phyloP scores from a whole-genome alignment of 1,140 invertebrate genomes.

The Trichonephila clavipes region DNA sequence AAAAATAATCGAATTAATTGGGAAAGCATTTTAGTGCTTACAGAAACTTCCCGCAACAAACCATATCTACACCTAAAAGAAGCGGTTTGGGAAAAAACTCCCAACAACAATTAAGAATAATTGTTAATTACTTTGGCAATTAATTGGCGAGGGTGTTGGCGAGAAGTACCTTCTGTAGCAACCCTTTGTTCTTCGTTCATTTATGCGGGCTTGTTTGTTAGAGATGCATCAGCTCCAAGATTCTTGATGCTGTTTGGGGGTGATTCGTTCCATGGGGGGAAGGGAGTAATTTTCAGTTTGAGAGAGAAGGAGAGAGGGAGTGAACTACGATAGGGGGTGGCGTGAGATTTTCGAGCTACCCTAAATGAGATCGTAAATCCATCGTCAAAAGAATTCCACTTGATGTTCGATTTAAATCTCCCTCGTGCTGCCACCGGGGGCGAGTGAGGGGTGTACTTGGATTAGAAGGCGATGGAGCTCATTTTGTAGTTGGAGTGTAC shows the following conservation, averaged over 20 bases:
- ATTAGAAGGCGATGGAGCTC: slow-evolving; percentile 42
- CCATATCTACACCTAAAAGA: neutral
- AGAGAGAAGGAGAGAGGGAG: neutral
- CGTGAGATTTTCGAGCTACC: slow-evolving; percentile 25
- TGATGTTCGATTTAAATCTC: slow-evolving; percentile 71
- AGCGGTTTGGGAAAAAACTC: neutral
- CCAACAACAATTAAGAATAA: neutral
- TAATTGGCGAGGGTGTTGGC: neutral
- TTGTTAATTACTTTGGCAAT: slow-evolving; percentile 8
- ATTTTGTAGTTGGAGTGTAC: slow-evolving; percentile 38
- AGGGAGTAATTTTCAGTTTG: slow-evolving; percentile 45
- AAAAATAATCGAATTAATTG: neutral
- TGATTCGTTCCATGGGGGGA: neutral
- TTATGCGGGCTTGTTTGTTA: slow-evolving; percentile 12
- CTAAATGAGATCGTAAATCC: slow-evolving; percentile 73
- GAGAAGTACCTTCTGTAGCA: neutral
- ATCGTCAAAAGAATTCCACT: slow-evolving; percentile 67
- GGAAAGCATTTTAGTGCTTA: neutral
- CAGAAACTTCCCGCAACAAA: neutral
- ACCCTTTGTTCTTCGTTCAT: neutral
- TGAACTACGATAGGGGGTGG: neutral
- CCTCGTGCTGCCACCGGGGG: neutral
- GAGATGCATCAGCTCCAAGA: neutral
- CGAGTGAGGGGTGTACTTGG: neutral
- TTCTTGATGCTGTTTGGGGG: neutral